Evolutionary conservation across 2,888 invertebrate genomes (phyloP).

Genomic region (Prostheceraeus crozeri): DNA sequence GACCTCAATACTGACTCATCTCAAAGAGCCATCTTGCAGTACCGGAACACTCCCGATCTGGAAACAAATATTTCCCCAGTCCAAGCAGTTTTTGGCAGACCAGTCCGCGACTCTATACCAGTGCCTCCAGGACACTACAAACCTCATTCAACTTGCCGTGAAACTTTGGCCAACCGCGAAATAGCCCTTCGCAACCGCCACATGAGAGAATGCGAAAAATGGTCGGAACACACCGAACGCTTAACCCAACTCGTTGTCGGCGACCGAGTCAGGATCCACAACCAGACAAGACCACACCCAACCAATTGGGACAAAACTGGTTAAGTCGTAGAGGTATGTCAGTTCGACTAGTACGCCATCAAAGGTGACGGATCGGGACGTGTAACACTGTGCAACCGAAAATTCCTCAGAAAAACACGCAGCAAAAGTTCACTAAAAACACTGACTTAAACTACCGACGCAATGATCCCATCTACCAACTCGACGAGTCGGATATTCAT

Average conservation of each 20-base stretch:
- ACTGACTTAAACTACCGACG: too few relatives aligned
- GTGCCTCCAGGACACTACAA: too few relatives aligned
- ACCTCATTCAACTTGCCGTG: too few relatives aligned
- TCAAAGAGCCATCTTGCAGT: conserved; percentile 1
- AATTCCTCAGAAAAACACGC: conserved; percentile 1
- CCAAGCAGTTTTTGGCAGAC: conserved; percentile 30
- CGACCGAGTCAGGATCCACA: conserved; percentile 26
- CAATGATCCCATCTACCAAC: too few relatives aligned
- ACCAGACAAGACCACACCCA: conserved; percentile 20
- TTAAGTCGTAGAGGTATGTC: conserved; percentile 20
- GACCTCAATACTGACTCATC: conserved; percentile 28
- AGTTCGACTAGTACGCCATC: conserved; percentile 23
- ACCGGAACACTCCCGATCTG: conserved; percentile 17
- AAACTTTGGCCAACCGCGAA: too few relatives aligned
- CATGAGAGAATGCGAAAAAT: conserved; percentile 2
- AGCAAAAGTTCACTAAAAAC: too few relatives aligned
- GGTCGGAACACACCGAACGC: conserved; percentile 1
- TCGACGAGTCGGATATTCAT: too few relatives aligned
- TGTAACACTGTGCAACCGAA: conserved; percentile 7
- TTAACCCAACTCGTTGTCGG: conserved; percentile 1
- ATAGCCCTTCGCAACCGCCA: conserved; percentile 4
- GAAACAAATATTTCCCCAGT: conserved; percentile 34
- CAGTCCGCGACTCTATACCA: conserved; percentile 33
- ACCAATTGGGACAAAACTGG: conserved; percentile 26
- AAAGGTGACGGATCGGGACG: conserved; percentile 8